phyloP scores from a whole-genome alignment of 2,113 vertebrate species.

The Mobula birostris region DNA sequence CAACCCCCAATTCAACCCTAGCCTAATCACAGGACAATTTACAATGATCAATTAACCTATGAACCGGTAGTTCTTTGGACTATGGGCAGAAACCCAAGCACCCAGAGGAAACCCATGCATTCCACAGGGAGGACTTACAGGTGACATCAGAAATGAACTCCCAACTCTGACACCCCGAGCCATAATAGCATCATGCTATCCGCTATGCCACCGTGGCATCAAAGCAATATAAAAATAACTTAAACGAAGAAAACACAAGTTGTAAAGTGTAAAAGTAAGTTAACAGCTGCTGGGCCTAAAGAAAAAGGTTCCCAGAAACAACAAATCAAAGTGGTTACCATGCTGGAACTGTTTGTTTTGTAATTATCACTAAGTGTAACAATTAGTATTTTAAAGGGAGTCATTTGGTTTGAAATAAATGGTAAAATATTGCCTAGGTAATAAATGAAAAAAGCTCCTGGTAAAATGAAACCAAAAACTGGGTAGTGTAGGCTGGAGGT shows the following conservation, averaged over 20 bases:
- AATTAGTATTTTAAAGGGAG: background rate
- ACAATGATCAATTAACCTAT: too few species aligned
- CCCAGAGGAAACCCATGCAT: too few species aligned
- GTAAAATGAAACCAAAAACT: background rate
- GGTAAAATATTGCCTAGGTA: background rate
- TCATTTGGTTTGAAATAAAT: background rate
- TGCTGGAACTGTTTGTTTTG: background rate
- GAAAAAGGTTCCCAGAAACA: background rate
- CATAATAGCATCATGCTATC: too few species aligned
- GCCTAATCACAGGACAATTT: too few species aligned
- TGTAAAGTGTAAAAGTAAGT: background rate
- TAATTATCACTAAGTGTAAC: background rate
- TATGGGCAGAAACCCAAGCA: too few species aligned
- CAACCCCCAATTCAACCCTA: too few species aligned
- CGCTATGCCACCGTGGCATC: too few species aligned
- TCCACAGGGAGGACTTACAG: too few species aligned
- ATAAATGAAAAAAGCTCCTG: background rate
- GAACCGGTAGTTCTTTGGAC: too few species aligned
- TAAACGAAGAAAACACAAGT: background rate
- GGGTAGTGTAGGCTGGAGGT: too few species aligned
- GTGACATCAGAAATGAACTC: too few species aligned
- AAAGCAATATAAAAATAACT: slow-evolving; percentile 38
- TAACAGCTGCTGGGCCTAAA: background rate
- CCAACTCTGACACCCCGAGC: too few species aligned
- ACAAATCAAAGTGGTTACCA: background rate